These are phyloP conservation scores for Nematostella vectensis DNA, from an alignment of 92 coral and sea anemone species.

Conservation along the genomic window DNA sequence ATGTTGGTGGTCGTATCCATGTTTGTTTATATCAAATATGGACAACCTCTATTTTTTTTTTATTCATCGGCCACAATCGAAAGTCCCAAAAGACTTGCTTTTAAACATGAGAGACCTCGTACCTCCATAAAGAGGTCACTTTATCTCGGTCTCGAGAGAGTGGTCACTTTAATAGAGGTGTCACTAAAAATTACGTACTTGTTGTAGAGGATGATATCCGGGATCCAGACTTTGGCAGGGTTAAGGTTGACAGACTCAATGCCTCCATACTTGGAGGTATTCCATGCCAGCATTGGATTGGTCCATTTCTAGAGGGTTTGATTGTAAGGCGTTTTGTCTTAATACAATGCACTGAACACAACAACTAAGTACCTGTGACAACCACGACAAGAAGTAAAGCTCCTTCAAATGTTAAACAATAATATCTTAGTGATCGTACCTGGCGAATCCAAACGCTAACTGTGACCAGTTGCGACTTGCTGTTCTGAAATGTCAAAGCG, in stretches of 20 bases:
- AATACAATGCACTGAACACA: too few species aligned
- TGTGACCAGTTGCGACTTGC: slow-evolving; percentile 73
- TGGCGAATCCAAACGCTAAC: slow-evolving; percentile 83
- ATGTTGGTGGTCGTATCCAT: too few species aligned
- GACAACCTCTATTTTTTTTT: too few species aligned
- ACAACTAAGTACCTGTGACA: too few species aligned
- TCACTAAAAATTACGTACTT: too few species aligned
- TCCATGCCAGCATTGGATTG: slow-evolving; percentile 76
- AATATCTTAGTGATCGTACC: slow-evolving; percentile 22
- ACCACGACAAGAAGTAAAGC: background rate
- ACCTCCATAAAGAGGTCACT: too few species aligned
- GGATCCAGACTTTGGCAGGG: slow-evolving; percentile 68
- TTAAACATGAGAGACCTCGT: too few species aligned
- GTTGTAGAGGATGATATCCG: slow-evolving; percentile 73
- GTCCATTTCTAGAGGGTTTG: slow-evolving; percentile 42
- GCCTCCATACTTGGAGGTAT: slow-evolving; percentile 55
- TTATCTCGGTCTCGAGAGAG: too few species aligned
- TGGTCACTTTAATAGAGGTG: too few species aligned
- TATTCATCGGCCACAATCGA: too few species aligned
- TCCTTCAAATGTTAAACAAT: background rate
- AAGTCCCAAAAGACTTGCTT: too few species aligned
- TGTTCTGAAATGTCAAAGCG: slow-evolving; percentile 53
- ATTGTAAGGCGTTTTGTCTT: slow-evolving; percentile 3
- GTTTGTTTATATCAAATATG: too few species aligned
- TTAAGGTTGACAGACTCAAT: slow-evolving; percentile 56